phyloP scores from a whole-genome alignment of 2,797 vertebrate genomes.

The Anas flavirostris region DNA sequence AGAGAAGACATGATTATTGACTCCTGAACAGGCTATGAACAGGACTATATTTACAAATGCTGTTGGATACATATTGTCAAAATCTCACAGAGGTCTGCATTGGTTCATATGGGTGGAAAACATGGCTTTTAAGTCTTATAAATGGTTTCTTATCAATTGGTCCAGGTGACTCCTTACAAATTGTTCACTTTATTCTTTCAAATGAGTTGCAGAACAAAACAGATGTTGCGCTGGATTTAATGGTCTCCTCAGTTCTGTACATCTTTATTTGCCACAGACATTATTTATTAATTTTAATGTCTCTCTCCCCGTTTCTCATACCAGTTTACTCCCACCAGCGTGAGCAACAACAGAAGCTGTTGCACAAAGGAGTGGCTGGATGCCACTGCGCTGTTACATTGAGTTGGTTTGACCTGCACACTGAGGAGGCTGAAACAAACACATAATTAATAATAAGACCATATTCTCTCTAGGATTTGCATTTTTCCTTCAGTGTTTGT shows the following conservation, averaged over 20 bases:
- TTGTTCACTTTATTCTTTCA: background rate
- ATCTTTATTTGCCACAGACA: background rate
- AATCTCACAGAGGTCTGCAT: background rate
- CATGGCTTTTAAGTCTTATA: background rate
- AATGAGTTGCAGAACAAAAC: background rate
- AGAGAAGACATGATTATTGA: background rate
- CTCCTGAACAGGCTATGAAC: background rate
- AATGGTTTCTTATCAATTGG: background rate
- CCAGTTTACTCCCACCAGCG: background rate
- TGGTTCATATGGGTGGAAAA: background rate
- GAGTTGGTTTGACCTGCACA: background rate
- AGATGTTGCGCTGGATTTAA: background rate
- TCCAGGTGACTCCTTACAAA: background rate
- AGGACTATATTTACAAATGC: background rate
- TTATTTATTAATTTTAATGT: background rate
- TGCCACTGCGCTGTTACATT: background rate
- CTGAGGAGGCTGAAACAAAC: background rate
- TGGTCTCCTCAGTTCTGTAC: background rate
- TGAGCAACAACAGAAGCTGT: background rate
- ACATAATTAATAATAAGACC: background rate
- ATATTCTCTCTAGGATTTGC: conserved; percentile 2
- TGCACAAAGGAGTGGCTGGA: background rate
- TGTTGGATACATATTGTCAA: background rate
- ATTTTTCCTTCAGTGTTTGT: background rate
- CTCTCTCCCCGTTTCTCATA: background rate